A percentile compares a stretch with the other conserved stretches of the same genome.
Evolutionary conservation across 2,113 vertebrate species (phyloP).

Genomic region (Gadus macrocephalus): DNA sequence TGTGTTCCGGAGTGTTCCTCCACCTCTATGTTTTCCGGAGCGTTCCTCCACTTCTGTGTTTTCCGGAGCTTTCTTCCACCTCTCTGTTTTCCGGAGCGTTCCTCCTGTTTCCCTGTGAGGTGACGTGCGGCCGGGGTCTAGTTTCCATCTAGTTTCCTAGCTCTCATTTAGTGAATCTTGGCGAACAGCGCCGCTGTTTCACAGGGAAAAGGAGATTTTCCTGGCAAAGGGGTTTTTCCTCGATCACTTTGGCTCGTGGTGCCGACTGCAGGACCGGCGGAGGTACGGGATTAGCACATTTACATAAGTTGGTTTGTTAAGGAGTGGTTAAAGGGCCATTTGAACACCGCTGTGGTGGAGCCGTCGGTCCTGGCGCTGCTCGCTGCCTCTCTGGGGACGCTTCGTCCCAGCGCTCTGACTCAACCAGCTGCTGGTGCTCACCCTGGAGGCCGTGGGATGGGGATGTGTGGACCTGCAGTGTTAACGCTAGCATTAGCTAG

Average conservation of each 20-base stretch:
- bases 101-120: conserved; percentile 36
- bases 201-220: conserved; percentile 54
- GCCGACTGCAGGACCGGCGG: conserved; percentile 31
- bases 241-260: conserved; percentile 40
- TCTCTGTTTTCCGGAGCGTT: conserved; percentile 11
- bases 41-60: too few species aligned
- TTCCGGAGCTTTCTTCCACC: too few species aligned
- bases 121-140: conserved; percentile 38
- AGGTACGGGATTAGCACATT: conserved; percentile 54
- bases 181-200: conserved; percentile 45
- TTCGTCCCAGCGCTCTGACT: too few species aligned
- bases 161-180: conserved; percentile 48
- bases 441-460: too few species aligned
- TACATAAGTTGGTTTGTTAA: conserved; percentile 48
- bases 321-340: conserved; percentile 25
- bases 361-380: too few species aligned
- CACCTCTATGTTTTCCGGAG: too few species aligned
- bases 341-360: too few species aligned
- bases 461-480: too few species aligned
- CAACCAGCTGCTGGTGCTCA: too few species aligned
- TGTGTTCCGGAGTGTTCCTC: too few species aligned
- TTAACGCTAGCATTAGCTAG: too few species aligned
- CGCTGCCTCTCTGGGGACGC: too few species aligned
- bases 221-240: conserved; percentile 54
- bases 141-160: conserved; percentile 35